These are phyloP conservation scores for Eupithecia subfuscata DNA, from an alignment of 2,888 invertebrate genomes.

Conservation along the genomic window DNA sequence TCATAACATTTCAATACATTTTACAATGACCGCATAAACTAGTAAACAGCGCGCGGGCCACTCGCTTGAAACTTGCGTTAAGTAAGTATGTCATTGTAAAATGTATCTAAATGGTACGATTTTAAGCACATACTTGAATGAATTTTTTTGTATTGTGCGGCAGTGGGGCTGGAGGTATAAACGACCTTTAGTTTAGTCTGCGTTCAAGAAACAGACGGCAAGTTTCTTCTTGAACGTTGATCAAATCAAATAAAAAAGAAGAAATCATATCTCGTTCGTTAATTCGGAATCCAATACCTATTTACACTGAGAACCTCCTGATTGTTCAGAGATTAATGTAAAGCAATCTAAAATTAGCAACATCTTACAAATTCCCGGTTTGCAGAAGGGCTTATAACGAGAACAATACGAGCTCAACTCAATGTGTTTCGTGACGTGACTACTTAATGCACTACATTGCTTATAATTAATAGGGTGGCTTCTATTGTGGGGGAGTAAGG, in stretches of 20 bases:
- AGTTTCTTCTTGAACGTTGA: neutral
- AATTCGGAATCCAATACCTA: neutral
- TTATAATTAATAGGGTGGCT: slow-evolving; percentile 35
- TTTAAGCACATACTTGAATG: neutral
- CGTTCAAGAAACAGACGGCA: neutral
- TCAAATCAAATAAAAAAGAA: no score
- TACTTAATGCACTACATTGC: slow-evolving; percentile 38
- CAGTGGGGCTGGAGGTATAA: neutral
- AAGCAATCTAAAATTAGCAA: slow-evolving; percentile 3
- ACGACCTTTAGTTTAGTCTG: neutral
- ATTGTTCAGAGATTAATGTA: neutral
- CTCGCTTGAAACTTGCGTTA: neutral
- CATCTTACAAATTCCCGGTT: neutral
- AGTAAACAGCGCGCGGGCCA: no score
- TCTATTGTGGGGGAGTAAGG: slow-evolving; percentile 38
- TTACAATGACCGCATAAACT: neutral
- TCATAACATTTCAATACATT: neutral
- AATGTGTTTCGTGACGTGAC: slow-evolving; percentile 39
- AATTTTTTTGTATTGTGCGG: neutral
- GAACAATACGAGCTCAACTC: slow-evolving; percentile 30
- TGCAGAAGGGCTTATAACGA: slow-evolving; percentile 11
- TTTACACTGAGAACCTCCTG: neutral
- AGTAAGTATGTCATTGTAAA: neutral
- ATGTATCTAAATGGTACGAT: no score
- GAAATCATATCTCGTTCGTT: neutral